Evolutionary conservation across 1,140 invertebrate species (phyloP), one percentile per base, ranked within the genome.

Genomic region (Heliconius eleuchia): DNA sequence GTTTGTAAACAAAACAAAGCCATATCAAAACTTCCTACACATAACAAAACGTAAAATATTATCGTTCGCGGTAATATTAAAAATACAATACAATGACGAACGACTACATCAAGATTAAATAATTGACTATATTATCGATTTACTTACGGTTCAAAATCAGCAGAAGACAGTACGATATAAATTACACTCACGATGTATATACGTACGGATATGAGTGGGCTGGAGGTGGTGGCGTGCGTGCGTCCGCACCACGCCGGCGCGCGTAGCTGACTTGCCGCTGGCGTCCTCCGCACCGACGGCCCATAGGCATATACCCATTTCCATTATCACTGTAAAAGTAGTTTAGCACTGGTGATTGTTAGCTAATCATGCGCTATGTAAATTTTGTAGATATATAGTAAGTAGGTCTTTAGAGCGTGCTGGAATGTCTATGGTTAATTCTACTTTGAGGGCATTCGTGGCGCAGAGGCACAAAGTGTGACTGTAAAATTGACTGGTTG

Each of bases 151-250:
- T 27, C 46, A 70, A 73, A 27, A 7, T n/a, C 1, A 55, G 23
- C 60, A 1, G 60, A 3, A 30, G 13, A 30, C 3, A 57, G 16
- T n/a, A 57, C 7, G 50, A 52, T 57, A 57, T 57, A 13, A 0
- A 30, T 3, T 11, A 4, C 1, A 66, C 11, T 30, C 60, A 66
- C 60, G 27, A 66, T 30, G 27, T 66, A 57, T 57, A 66, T 6
- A 66, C 30, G 60, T 66, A 13, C 11, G 30, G 23, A 16, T 18
- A 3, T 4, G 27, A 30, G 11, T 66, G 23, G 27, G 11, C 13
- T 66, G 4, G 27, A 66, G 71, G 46, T n/a, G 71, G 46, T n/a
- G 78, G 83, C 86, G 87, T 87, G 87, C 85, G 23, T 23, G 23
- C 23, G 23, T 23, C 23, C 23, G 85, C 82, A 84, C 83, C 57